A percentile compares a stretch with the other conserved stretches of the same genome.
Conservation (phyloP, 2,888 invertebrate genomes). For the Oscheius sp. region DNA sequence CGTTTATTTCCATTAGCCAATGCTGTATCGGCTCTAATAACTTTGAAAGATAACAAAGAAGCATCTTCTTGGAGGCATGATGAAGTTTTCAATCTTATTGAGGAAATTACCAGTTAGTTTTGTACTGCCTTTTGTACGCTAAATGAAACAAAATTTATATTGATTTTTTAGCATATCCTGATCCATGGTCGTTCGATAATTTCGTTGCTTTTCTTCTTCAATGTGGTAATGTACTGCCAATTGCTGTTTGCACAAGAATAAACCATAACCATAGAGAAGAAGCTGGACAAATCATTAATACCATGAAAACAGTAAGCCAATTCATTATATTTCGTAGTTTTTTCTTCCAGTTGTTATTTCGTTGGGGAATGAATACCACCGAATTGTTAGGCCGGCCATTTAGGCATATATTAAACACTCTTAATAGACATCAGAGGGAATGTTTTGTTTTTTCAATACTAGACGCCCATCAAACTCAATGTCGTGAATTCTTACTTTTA, state of each 20-base stretch:
- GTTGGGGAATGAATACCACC: conserved; percentile 1
- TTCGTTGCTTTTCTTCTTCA: conserved; percentile 13
- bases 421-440: not conserved
- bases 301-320: conserved; percentile 4
- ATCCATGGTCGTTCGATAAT: conserved; percentile 24
- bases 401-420: not conserved
- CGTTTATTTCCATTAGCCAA: not conserved
- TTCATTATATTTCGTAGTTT: not conserved
- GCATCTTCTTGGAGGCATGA: not conserved
- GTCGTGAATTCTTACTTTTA: not conserved
- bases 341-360: not conserved
- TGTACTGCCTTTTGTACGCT: too few relatives aligned
- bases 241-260: conserved; percentile 28
- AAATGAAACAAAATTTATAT: not conserved
- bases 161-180: conserved; percentile 1
- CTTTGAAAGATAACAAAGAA: not conserved
- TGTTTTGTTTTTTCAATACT: not conserved
- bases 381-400: not conserved
- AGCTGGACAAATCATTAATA: conserved; percentile 15
- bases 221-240: conserved; percentile 1
- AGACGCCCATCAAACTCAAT: conserved; percentile 13
- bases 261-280: conserved; percentile 3
- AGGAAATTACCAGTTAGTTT: conserved; percentile 14
- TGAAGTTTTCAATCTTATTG: conserved; percentile 14
- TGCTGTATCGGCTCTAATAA: conserved; percentile 1